These are phyloP conservation scores for Sebastes baramenuke DNA, from an alignment of 2,797 vertebrate species.

Conservation along the genomic window DNA sequence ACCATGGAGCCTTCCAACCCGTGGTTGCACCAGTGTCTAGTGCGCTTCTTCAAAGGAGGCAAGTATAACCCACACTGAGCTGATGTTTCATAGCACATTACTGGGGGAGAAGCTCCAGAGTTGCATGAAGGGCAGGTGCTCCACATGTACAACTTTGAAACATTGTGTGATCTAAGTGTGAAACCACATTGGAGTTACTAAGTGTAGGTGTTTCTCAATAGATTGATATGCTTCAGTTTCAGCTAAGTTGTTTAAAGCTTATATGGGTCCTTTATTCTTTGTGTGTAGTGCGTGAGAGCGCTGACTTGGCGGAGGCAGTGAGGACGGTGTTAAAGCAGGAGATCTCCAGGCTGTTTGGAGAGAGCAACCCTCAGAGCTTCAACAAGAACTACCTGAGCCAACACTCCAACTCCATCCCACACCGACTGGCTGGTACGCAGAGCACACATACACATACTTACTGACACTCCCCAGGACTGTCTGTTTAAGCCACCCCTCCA, in stretches of 20 bases:
- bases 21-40: conserved; percentile 95
- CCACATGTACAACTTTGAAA: background rate
- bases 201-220: background rate
- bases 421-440: conserved; percentile 90
- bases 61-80: conserved; percentile 23
- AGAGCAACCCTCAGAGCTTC: conserved; percentile 92
- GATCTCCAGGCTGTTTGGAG: conserved; percentile 92
- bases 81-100: background rate
- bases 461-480: background rate
- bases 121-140: no score
- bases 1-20: conserved; percentile 90
- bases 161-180: background rate
- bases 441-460: background rate
- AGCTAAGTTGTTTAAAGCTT: background rate
- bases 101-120: background rate
- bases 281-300: conserved; percentile 87
- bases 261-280: background rate
- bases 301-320: conserved; percentile 88
- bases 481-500: no score
- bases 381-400: conserved; percentile 93
- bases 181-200: background rate
- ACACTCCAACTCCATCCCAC: conserved; percentile 91
- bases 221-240: background rate
- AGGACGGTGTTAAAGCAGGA: conserved; percentile 93
- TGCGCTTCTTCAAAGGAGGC: conserved; percentile 94